Base-by-base conservation (phyloP, 2,113 vertebrate genomes). In the Illadopsis cleaveri region DNA sequence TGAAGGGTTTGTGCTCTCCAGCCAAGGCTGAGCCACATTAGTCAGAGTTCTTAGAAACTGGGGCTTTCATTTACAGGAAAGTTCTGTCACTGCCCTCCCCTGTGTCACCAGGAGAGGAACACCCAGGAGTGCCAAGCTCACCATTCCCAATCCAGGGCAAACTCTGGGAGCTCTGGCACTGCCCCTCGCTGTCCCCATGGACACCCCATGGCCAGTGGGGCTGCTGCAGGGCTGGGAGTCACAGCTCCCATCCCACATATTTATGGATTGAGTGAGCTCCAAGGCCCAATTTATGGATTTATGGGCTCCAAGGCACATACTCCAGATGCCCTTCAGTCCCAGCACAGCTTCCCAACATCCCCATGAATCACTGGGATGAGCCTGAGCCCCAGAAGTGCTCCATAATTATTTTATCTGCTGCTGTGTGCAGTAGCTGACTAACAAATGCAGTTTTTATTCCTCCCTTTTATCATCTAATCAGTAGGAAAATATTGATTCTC, bases 41-140 rank as follows among this genome's bases (percentile, higher is more conserved):
- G 56, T 93, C 94, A 95, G 60, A 27, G 15, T 95, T 96, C 83
- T 76, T 69, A 83, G 94, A 76, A 96, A 35, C 82, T 28, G 11
- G 4, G 12, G 35, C 54, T 68, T 80, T 71, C 54, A 51, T 82
- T 96, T 68, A 88, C 68, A 78, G 93, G 81, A 92, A 95, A 48
- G 71, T 24, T 30, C 54, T 60, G 85, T 24, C 75, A 21, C 12
- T 68, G 79, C 73, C 6, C 9, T 4, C 12, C 79, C 24, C 35
- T 80, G 91, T 93, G 81, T 88, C 90, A 85, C 15, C n/a, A 20
- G 23, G 31, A 56, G n/a, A 45, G 60, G 18, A 84, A 10, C 60
- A 14, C 4, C 25, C 48, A 50, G 48, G 48, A 25, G 6, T 50
- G 48, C 48, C 48, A 50, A 25, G 14, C 13, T 25, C 14, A 14